A percentile compares a stretch with the other conserved stretches of the same genome.
These are phyloP conservation scores for Pachydiplax longipennis DNA, from an alignment of 2,888 invertebrate species.

Conservation along the genomic window DNA sequence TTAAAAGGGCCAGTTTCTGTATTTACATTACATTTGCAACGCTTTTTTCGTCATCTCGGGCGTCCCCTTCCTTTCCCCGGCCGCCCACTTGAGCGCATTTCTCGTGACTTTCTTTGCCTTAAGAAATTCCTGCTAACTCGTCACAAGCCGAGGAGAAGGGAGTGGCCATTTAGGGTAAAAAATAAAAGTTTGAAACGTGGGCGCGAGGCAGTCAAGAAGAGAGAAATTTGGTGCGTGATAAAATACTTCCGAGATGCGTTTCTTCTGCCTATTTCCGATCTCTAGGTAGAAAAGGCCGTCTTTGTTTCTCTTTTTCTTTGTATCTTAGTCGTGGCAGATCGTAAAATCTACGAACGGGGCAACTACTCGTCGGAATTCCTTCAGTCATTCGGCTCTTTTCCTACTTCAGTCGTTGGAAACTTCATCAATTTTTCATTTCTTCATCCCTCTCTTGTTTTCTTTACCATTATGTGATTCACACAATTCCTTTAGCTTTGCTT, in stretches of 20 bases:
- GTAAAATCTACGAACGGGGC: no score
- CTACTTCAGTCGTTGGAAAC: no score
- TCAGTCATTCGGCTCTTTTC: no score
- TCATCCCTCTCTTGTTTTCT: no score
- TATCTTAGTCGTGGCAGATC: neutral
- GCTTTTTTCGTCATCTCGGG: neutral
- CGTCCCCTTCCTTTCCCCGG: neutral
- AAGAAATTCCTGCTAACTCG: neutral
- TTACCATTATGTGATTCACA: no score
- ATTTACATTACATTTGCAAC: neutral
- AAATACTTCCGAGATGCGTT: neutral
- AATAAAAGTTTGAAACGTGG: neutral
- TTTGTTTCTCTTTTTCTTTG: neutral
- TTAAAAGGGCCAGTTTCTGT: neutral
- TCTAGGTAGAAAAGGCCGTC: neutral
- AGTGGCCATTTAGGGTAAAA: neutral
- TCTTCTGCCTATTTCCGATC: neutral
- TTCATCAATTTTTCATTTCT: no score
- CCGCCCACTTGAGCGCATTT: neutral
- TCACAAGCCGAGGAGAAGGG: neutral
- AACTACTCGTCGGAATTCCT: no score
- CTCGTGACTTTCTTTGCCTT: neutral
- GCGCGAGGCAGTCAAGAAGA: neutral
- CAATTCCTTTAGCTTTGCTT: no score
- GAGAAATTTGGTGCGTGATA: neutral